Percentiles rank a stretch among this genome's conserved stretches.
These are phyloP conservation scores for Chelonus insularis DNA, from an alignment of 1,140 invertebrate genomes.

Conservation along the genomic window DNA sequence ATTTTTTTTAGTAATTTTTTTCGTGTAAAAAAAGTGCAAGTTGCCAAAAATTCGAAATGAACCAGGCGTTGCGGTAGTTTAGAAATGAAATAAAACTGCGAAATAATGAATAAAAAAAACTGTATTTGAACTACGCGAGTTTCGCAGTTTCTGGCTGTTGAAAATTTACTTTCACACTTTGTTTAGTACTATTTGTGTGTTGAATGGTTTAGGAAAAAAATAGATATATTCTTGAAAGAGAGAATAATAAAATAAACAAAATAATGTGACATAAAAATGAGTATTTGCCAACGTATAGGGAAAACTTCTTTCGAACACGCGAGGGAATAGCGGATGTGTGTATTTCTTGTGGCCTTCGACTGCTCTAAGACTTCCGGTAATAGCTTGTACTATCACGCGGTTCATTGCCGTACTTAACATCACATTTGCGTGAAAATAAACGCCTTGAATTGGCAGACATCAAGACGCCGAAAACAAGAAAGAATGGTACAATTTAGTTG, in stretches of 20 bases:
- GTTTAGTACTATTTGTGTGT: background rate
- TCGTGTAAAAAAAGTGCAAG: background rate
- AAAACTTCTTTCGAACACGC: slow-evolving; percentile 5
- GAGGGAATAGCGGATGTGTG: background rate
- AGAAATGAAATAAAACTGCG: background rate
- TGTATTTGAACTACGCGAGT: background rate
- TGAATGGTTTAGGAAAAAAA: background rate
- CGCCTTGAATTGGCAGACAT: slow-evolving; percentile 6
- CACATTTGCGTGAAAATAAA: background rate
- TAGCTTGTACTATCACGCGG: background rate
- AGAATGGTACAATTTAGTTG: background rate
- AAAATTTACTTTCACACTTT: background rate
- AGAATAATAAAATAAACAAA: background rate
- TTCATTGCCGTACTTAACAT: background rate
- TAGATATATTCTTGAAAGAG: background rate
- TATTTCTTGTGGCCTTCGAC: background rate
- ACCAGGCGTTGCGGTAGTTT: background rate
- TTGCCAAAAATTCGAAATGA: slow-evolving; percentile 1
- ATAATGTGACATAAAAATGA: slow-evolving; percentile 2
- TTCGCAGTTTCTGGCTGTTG: background rate
- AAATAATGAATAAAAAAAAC: background rate
- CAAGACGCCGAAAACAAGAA: background rate
- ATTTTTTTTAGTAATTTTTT: background rate
- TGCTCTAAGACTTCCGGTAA: background rate
- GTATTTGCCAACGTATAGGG: background rate